Conservation (phyloP, 2,113 vertebrate genomes). For the Uria lomvia region DNA sequence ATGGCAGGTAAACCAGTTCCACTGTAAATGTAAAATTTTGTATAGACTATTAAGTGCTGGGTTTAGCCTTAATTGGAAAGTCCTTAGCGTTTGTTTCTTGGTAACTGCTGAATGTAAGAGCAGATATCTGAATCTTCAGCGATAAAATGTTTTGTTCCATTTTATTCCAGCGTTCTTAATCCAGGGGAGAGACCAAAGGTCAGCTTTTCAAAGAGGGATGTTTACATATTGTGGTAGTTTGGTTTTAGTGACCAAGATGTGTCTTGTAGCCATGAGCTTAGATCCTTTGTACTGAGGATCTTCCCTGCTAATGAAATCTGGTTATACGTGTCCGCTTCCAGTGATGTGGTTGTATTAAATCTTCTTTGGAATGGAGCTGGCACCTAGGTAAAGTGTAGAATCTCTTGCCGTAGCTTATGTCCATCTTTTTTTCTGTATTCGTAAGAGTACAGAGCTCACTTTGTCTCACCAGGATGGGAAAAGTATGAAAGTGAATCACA, state of each 20-base stretch:
- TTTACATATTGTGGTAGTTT: fast-evolving
- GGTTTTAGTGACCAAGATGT: neutral
- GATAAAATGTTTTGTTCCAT: neutral
- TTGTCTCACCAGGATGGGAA: neutral
- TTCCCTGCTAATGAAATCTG: neutral
- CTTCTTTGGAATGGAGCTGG: neutral
- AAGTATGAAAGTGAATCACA: neutral
- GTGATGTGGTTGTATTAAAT: neutral
- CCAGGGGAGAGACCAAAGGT: neutral
- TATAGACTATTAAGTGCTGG: neutral
- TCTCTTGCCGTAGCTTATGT: neutral
- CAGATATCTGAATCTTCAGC: neutral
- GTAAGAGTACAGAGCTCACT: neutral
- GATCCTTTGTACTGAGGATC: neutral
- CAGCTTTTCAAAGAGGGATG: neutral
- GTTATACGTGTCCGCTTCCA: neutral
- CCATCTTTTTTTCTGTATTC: neutral
- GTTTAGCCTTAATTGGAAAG: neutral
- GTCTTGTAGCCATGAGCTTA: neutral
- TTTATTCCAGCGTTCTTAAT: neutral
- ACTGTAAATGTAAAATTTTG: neutral
- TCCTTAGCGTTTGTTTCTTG: neutral
- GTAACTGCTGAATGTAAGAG: neutral
- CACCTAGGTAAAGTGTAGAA: neutral
- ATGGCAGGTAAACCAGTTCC: slow-evolving; percentile 87